These are phyloP conservation scores for Drosophila chauvacae DNA, from an alignment of 1,140 invertebrate genomes.

Conservation along the genomic window DNA sequence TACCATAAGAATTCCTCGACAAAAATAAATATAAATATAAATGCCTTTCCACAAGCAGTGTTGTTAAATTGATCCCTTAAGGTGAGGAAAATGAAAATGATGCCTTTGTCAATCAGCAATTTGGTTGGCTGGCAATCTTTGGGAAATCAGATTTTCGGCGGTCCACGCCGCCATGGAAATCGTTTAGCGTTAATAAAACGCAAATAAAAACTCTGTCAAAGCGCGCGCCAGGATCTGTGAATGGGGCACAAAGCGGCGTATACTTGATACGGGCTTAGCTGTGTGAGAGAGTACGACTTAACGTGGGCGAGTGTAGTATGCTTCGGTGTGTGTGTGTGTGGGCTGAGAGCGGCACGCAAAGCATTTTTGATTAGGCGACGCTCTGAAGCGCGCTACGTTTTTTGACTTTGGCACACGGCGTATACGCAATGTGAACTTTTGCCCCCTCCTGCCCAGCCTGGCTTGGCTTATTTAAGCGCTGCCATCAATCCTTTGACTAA, in stretches of 20 bases:
- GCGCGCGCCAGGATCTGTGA: constrained; percentile 35
- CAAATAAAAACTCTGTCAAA: constrained; percentile 66
- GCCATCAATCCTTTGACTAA: constrained; percentile 76
- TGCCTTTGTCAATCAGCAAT: constrained; percentile 32
- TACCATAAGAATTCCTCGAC: background rate
- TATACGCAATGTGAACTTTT: constrained; percentile 77
- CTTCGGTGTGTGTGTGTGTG: constrained; percentile 4
- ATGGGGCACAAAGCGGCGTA: constrained; percentile 60
- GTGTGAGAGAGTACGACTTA: background rate
- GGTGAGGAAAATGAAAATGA: constrained; percentile 14
- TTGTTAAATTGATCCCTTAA: constrained; percentile 16
- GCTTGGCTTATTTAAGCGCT: constrained; percentile 63
- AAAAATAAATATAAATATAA: background rate
- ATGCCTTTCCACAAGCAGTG: background rate
- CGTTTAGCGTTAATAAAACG: constrained; percentile 67
- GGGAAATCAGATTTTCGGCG: constrained; percentile 21
- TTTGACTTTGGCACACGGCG: constrained; percentile 64
- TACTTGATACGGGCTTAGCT: constrained; percentile 53
- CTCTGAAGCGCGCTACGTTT: constrained; percentile 55
- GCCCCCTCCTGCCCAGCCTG: constrained; percentile 5
- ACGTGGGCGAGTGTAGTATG: background rate
- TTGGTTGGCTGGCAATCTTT: constrained; percentile 19
- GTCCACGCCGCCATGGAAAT: constrained; percentile 34
- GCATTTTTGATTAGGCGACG: constrained; percentile 79
- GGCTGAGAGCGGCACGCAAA: constrained; percentile 67